phyloP scores from a whole-genome alignment of 1,140 invertebrate species.

The Drosophila lacteicornis region DNA sequence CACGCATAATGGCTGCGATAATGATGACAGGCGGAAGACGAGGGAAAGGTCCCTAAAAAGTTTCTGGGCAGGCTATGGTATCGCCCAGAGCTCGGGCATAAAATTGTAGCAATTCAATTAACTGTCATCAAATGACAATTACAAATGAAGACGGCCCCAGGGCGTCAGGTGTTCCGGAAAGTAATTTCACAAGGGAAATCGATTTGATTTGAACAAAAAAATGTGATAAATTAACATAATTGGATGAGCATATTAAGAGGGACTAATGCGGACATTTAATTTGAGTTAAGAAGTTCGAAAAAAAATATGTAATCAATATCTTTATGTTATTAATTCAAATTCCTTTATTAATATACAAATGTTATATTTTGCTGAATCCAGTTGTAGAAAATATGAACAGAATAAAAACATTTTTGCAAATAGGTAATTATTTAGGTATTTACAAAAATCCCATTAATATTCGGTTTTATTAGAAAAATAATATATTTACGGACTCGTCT shows the following conservation, averaged over 20 bases:
- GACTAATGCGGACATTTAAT: not conserved
- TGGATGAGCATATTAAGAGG: not conserved
- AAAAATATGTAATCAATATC: too few relatives aligned
- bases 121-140: conserved; percentile 62
- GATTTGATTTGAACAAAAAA: conserved; percentile 12
- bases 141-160: conserved; percentile 34
- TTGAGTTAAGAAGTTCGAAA: not conserved
- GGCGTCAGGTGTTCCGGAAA: conserved; percentile 13
- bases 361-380: too few relatives aligned
- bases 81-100: not conserved
- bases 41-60: conserved; percentile 13
- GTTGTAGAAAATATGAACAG: too few relatives aligned
- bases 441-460: too few relatives aligned
- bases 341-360: too few relatives aligned
- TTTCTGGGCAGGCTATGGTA: not conserved
- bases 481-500: too few relatives aligned
- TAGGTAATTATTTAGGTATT: too few relatives aligned
- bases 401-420: too few relatives aligned
- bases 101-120: conserved; percentile 51
- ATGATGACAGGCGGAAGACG: conserved; percentile 58
- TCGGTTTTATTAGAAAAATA: too few relatives aligned
- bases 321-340: too few relatives aligned
- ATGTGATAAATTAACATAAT: not conserved
- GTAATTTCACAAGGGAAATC: not conserved
- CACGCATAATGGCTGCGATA: conserved; percentile 66